phyloP scores from a whole-genome alignment of 23 tunicate species.

The Pegea sp. region DNA sequence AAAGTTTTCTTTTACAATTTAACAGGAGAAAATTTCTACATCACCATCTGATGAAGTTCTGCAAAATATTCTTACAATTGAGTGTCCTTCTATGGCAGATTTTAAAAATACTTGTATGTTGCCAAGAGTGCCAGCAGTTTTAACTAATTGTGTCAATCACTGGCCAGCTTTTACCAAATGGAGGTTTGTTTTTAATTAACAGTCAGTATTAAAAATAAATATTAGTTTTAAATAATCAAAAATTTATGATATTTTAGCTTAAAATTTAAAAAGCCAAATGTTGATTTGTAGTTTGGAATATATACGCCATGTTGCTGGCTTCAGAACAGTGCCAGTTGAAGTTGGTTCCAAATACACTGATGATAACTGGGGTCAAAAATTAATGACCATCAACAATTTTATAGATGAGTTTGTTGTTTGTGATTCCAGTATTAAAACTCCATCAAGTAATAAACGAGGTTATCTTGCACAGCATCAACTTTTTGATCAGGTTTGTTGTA shows the following conservation, averaged over 20 bases:
- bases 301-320: slow-evolving; percentile 33
- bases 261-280: no score
- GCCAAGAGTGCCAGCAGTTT: slow-evolving; percentile 22
- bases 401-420: slow-evolving; percentile 10
- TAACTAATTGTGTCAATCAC: slow-evolving; percentile 33
- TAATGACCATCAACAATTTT: slow-evolving; percentile 55
- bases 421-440: not conserved
- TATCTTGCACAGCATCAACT: slow-evolving; percentile 88
- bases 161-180: slow-evolving; percentile 66
- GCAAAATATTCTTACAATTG: no score
- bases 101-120: no score
- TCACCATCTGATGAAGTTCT: no score
- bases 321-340: slow-evolving; percentile 87
- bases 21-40: no score
- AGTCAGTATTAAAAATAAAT: no score
- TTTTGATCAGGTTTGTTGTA: slow-evolving; percentile 37
- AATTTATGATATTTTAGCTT: no score
- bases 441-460: no score
- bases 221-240: no score
- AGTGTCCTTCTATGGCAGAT: no score
- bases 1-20: no score
- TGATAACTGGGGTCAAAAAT: slow-evolving; percentile 84
- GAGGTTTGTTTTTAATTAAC: no score
- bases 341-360: slow-evolving; percentile 88
- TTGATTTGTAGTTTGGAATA: slow-evolving; percentile 21